Evolutionary conservation across 2,797 vertebrate genomes (phyloP).

Genomic region (Enteromius paludinosus): DNA sequence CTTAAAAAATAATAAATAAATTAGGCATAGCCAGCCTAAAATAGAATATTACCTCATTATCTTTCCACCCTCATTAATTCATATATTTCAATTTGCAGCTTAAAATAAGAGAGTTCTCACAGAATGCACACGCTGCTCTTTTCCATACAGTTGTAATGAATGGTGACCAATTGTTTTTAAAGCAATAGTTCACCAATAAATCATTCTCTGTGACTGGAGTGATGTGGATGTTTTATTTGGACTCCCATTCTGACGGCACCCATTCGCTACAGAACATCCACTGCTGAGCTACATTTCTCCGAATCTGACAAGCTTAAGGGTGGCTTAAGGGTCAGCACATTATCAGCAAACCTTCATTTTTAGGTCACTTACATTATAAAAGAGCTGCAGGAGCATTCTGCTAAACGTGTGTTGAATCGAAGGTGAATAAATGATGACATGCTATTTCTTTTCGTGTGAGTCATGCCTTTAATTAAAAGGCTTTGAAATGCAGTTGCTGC

Average conservation of each 20-base stretch:
- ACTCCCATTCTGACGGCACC: not conserved
- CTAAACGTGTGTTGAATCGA: not conserved
- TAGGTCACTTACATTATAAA: not conserved
- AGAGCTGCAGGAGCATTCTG: not conserved
- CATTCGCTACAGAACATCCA: not conserved
- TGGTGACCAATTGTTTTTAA: not conserved
- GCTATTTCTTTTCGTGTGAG: not conserved
- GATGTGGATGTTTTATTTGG: not conserved
- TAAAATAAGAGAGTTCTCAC: not conserved
- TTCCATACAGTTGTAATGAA: not conserved
- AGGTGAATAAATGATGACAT: not conserved
- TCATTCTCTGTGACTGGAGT: not conserved
- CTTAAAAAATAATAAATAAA: too few species aligned
- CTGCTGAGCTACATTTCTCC: not conserved
- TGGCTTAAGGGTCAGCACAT: not conserved
- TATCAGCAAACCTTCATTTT: not conserved
- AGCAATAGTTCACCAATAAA: not conserved
- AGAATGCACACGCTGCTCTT: not conserved
- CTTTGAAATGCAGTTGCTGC: not conserved
- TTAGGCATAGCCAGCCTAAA: not conserved
- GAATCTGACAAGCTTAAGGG: not conserved
- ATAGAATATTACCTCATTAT: not conserved
- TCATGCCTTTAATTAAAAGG: not conserved
- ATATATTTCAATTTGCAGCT: rapidly evolving
- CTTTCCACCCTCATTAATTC: not conserved